phyloP scores from a whole-genome alignment of 1,140 invertebrate species.

The Formica selysi region DNA sequence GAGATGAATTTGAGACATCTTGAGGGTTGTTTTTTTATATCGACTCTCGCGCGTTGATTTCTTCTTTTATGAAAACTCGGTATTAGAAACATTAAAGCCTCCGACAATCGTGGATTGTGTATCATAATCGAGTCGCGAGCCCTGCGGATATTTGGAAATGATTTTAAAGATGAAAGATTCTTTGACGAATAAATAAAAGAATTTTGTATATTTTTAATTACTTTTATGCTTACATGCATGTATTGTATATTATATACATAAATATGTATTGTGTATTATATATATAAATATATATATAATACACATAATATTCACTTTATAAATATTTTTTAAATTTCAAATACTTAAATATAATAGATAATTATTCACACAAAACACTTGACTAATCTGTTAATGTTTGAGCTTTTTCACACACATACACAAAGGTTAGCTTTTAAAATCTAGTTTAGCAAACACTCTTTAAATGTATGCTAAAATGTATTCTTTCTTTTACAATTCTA shows the following conservation, averaged over 20 bases:
- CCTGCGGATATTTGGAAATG: neutral
- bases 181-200: too few relatives aligned
- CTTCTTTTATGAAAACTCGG: neutral
- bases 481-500: neutral
- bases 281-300: too few relatives aligned
- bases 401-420: neutral
- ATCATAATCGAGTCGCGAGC: neutral
- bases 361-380: constrained; percentile 20
- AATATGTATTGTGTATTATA: too few relatives aligned
- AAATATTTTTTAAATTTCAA: neutral
- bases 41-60: neutral
- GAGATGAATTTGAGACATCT: constrained; percentile 21
- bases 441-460: constrained; percentile 16
- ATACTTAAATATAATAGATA: neutral
- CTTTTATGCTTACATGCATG: neutral
- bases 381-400: neutral
- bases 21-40: neutral
- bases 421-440: constrained; percentile 2
- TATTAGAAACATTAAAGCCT: too few relatives aligned
- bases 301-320: neutral
- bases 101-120: neutral
- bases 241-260: too few relatives aligned
- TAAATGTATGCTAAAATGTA: neutral
- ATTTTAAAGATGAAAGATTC: neutral
- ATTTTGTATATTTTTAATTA: neutral